Evolutionary conservation across 2,113 vertebrate genomes (phyloP).

Genomic region (Aviceda subcristata): DNA sequence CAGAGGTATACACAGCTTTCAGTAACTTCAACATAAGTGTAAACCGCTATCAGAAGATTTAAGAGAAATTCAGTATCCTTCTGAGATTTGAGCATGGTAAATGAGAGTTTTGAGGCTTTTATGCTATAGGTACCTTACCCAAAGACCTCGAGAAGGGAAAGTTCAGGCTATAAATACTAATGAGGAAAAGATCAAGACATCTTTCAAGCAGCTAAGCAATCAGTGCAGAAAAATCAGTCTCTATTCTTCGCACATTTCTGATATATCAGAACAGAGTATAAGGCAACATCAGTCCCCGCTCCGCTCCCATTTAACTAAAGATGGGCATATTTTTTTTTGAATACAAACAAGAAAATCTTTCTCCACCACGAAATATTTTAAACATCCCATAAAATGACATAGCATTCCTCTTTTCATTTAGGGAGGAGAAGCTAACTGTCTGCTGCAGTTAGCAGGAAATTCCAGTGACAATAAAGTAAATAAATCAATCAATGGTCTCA

Average conservation of each 20-base stretch:
- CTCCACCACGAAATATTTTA: slow-evolving; percentile 4
- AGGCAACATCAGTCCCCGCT: background rate
- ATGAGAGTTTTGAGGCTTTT: background rate
- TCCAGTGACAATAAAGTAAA: slow-evolving; percentile 42
- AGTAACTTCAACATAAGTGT: background rate
- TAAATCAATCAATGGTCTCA: slow-evolving; percentile 30
- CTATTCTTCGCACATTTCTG: background rate
- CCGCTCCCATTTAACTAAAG: background rate
- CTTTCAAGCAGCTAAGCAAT: background rate
- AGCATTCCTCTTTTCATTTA: slow-evolving; percentile 1
- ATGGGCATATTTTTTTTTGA: background rate
- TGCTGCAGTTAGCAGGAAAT: slow-evolving; percentile 41
- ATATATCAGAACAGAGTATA: background rate
- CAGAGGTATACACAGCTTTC: background rate
- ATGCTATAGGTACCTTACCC: background rate
- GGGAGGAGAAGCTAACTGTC: background rate
- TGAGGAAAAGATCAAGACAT: background rate
- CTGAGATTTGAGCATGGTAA: background rate
- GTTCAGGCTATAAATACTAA: background rate
- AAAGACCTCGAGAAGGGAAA: background rate
- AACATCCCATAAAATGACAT: slow-evolving; percentile 13
- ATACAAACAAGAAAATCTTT: background rate
- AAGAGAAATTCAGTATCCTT: background rate
- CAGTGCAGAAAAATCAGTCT: background rate
- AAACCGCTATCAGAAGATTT: background rate